phyloP scores from a whole-genome alignment of 2,888 invertebrate genomes.

The Oscheius sp. region DNA sequence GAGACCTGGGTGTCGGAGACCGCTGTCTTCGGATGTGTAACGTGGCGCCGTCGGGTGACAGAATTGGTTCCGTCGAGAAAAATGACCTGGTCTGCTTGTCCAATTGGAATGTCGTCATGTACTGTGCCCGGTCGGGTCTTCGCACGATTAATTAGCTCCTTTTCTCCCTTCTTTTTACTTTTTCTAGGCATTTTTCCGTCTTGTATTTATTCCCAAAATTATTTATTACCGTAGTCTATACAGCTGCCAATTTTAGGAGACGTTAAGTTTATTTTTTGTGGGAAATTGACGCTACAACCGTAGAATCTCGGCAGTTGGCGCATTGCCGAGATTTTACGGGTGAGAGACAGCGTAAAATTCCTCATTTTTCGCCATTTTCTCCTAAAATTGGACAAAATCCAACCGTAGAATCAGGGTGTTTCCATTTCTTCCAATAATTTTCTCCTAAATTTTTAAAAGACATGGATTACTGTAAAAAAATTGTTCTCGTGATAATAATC shows the following conservation, averaged over 20 bases:
- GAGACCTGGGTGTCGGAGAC: conserved; percentile 67
- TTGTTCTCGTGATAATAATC: neutral
- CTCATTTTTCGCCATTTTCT: neutral
- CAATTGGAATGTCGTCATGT: conserved; percentile 72
- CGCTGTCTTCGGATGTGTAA: conserved; percentile 71
- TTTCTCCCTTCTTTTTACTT: conserved; percentile 5
- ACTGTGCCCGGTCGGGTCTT: conserved; percentile 68
- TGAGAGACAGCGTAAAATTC: neutral
- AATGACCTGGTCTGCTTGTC: conserved; percentile 68
- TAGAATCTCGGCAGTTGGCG: too few species aligned
- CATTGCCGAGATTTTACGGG: too few species aligned
- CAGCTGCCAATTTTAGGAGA: neutral
- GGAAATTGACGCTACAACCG: too few species aligned
- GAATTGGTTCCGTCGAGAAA: conserved; percentile 63
- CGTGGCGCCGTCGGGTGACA: conserved; percentile 59
- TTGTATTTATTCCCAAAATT: conserved; percentile 3
- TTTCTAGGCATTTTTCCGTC: conserved; percentile 30
- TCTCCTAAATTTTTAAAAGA: neutral
- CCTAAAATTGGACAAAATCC: neutral
- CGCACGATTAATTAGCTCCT: conserved; percentile 63
- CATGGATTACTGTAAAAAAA: conserved; percentile 20
- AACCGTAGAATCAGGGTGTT: conserved; percentile 27
- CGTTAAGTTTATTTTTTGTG: too few species aligned
- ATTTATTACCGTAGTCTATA: conserved; percentile 18
- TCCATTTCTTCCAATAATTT: neutral